A percentile compares a stretch with the other conserved stretches of the same genome.
Evolutionary conservation across 2,113 vertebrate genomes (phyloP).

Genomic region (Tragelaphus imberbis): DNA sequence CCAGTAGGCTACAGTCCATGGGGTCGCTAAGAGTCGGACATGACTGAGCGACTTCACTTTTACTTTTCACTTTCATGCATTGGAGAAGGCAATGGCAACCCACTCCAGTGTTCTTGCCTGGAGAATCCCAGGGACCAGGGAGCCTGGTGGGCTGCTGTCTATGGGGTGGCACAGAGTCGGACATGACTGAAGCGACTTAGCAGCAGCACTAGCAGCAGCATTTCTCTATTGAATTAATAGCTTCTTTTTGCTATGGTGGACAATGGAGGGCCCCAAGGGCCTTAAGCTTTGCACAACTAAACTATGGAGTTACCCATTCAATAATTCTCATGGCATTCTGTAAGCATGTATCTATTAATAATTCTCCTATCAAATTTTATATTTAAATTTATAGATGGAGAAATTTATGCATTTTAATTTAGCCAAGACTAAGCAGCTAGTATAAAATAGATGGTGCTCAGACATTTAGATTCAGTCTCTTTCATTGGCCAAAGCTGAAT

Average conservation of each 20-base stretch:
- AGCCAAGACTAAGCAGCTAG: not conserved
- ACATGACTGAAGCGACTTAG: too few relatives aligned
- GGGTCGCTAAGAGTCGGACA: too few relatives aligned
- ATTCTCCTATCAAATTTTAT: not conserved
- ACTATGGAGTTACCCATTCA: not conserved
- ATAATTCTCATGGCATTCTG: not conserved
- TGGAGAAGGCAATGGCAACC: too few relatives aligned
- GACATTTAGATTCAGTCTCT: not conserved
- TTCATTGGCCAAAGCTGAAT: not conserved
- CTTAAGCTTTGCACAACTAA: not conserved
- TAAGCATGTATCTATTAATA: not conserved
- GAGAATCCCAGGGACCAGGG: too few relatives aligned
- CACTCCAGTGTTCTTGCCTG: too few relatives aligned
- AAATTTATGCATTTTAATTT: not conserved
- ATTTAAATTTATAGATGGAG: not conserved
- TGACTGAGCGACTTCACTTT: too few relatives aligned
- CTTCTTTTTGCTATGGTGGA: not conserved
- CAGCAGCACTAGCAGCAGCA: not conserved
- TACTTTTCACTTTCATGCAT: too few relatives aligned
- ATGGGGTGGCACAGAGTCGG: too few relatives aligned
- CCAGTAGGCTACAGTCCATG: too few relatives aligned
- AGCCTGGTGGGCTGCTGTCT: too few relatives aligned
- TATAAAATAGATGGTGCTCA: not conserved
- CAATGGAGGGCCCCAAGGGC: not conserved
- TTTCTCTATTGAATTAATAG: not conserved